Percentiles rank a stretch among this genome's conserved stretches.
Evolutionary conservation across 53 echinoderm and acorn worm species (phyloP).

Genomic region (Holothuria scabra): DNA sequence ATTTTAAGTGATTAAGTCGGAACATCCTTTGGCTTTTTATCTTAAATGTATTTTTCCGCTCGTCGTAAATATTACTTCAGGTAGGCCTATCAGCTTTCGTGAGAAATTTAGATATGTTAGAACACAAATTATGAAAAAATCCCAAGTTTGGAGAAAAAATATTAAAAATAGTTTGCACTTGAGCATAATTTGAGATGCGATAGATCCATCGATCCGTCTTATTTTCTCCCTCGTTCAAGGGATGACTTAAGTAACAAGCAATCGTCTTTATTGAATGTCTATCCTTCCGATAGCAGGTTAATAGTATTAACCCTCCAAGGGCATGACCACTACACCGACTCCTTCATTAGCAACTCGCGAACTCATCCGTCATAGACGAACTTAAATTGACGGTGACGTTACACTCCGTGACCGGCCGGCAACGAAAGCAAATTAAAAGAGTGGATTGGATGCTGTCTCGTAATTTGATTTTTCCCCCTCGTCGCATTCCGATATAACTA

Average conservation of each 20-base stretch:
- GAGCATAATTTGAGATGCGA: no score
- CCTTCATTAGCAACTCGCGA: conserved; percentile 1
- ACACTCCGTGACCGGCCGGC: conserved; percentile 28
- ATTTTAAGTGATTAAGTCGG: no score
- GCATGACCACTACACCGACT: conserved; percentile 31
- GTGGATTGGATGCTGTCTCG: conserved; percentile 3
- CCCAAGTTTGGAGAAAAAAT: no score
- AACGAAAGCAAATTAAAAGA: conserved; percentile 21
- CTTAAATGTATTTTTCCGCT: no score
- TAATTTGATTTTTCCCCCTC: conserved; percentile 31
- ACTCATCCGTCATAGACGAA: conserved; percentile 31
- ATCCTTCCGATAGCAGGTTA: neutral
- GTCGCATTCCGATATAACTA: conserved; percentile 45
- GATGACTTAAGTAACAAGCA: conserved; percentile 15
- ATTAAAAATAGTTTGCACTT: no score
- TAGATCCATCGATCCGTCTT: no score
- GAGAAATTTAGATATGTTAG: no score
- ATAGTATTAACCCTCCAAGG: conserved; percentile 23
- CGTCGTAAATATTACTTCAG: no score
- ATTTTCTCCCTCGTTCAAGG: no score
- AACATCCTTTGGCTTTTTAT: no score
- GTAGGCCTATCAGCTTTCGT: no score
- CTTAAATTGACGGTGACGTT: conserved; percentile 20
- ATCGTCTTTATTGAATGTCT: conserved; percentile 13
- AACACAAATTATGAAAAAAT: no score